These are phyloP conservation scores for Drosophila anomalata DNA, from an alignment of 2,888 invertebrate genomes.

Conservation along the genomic window DNA sequence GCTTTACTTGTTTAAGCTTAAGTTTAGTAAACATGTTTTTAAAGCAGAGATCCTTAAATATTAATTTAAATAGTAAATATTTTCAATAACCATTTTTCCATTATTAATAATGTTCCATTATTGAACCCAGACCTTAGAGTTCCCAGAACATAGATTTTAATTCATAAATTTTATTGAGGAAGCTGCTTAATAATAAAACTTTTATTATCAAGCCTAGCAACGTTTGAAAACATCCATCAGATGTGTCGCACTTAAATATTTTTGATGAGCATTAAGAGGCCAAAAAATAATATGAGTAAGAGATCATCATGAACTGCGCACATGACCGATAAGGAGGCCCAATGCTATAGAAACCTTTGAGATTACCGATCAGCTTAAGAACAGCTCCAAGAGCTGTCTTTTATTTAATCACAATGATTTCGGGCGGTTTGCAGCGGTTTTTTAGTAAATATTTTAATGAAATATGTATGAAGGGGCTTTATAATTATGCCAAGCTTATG, in stretches of 20 bases:
- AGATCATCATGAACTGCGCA: conserved; percentile 27
- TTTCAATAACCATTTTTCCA: no score
- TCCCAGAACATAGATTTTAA: no score
- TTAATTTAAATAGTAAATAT: no score
- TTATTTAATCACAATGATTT: conserved; percentile 13
- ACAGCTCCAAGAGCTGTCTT: conserved; percentile 2
- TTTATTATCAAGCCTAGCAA: background rate
- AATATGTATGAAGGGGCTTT: conserved; percentile 3
- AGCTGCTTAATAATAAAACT: background rate
- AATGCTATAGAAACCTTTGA: conserved; percentile 42
- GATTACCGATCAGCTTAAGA: conserved; percentile 50
- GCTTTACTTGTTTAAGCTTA: no score
- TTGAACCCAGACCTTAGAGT: no score
- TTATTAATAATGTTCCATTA: no score
- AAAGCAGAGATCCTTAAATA: no score
- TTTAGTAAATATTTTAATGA: background rate
- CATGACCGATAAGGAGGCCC: conserved; percentile 31
- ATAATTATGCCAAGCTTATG: conserved; percentile 16
- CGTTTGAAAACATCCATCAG: background rate
- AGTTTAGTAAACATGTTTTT: no score
- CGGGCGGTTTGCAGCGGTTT: conserved; percentile 21
- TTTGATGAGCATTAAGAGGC: background rate
- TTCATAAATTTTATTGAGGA: no score
- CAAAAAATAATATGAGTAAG: conserved; percentile 7
- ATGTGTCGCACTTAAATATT: background rate